Evolutionary conservation across 2,113 vertebrate species (phyloP).

Genomic region (Phainopepla nitens): DNA sequence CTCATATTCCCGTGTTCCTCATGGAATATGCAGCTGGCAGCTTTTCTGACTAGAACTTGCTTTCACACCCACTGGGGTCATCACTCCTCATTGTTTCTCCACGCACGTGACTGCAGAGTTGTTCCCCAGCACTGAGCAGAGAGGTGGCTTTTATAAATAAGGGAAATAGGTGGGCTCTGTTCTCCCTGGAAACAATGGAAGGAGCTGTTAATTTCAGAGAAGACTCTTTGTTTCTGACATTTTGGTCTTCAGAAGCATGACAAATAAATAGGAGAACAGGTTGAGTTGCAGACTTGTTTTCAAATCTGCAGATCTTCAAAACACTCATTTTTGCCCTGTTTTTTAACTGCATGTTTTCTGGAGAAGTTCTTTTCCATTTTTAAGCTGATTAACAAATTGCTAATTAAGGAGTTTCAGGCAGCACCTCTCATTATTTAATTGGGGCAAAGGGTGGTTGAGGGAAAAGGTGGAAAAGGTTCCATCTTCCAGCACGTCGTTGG

Average conservation of each 20-base stretch:
- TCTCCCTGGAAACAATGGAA: slow-evolving; percentile 22
- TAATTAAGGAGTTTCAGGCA: neutral
- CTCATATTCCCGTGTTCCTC: neutral
- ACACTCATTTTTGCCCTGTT: neutral
- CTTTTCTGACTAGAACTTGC: neutral
- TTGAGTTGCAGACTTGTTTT: neutral
- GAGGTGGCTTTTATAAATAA: slow-evolving; percentile 21
- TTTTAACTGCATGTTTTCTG: neutral
- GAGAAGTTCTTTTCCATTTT: neutral
- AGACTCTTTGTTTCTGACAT: neutral
- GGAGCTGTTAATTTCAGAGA: neutral
- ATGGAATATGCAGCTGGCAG: neutral
- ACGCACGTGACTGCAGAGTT: neutral
- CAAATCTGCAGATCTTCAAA: neutral
- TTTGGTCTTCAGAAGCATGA: neutral
- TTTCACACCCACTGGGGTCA: slow-evolving; percentile 2
- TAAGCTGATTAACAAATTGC: neutral
- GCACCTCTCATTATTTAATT: neutral
- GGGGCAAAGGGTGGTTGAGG: neutral
- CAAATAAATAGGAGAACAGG: neutral
- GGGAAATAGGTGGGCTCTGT: slow-evolving; percentile 40
- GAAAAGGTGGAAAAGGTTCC: neutral
- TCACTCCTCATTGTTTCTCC: slow-evolving; percentile 1
- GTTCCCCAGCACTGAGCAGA: neutral
- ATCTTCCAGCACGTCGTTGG: neutral